Conservation (phyloP, 1,140 invertebrate species). For the Hylaeus volcanicus region DNA sequence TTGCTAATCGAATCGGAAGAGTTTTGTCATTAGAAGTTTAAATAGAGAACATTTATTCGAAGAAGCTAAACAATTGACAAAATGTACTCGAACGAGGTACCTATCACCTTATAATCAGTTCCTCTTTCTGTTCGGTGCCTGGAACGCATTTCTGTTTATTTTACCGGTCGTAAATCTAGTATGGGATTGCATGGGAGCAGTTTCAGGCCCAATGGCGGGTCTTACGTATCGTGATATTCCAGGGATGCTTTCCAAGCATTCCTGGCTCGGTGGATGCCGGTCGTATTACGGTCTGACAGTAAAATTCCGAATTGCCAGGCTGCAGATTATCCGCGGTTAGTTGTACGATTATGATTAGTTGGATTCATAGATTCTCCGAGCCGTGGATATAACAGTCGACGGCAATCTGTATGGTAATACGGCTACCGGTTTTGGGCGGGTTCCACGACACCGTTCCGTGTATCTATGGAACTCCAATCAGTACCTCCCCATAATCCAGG, state of each 20-base stretch:
- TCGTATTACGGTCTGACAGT: slow-evolving; percentile 21
- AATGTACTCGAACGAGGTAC: too few relatives aligned
- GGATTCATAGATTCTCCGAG: slow-evolving; percentile 56
- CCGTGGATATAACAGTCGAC: slow-evolving; percentile 53
- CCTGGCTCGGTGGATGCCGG: background rate
- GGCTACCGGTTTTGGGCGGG: slow-evolving; percentile 70
- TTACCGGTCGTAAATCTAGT: too few relatives aligned
- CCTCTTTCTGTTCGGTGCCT: too few relatives aligned
- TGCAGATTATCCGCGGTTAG: slow-evolving; percentile 49
- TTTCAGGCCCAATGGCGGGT: background rate
- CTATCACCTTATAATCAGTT: too few relatives aligned
- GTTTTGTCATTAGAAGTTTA: too few relatives aligned
- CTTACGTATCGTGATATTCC: slow-evolving; percentile 29
- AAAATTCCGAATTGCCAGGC: slow-evolving; percentile 36
- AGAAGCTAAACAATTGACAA: too few relatives aligned
- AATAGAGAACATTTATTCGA: too few relatives aligned
- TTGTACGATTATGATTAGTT: slow-evolving; percentile 56
- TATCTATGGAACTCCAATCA: slow-evolving; percentile 61
- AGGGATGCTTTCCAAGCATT: slow-evolving; percentile 6
- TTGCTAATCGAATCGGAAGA: too few relatives aligned
- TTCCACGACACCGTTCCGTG: slow-evolving; percentile 51
- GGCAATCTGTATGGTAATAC: slow-evolving; percentile 76
- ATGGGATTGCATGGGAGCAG: background rate
- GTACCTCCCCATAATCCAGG: slow-evolving; percentile 55
- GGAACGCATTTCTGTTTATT: too few relatives aligned